Base-by-base conservation (phyloP, 2,797 vertebrate species). In the Gambusia yucatana region DNA sequence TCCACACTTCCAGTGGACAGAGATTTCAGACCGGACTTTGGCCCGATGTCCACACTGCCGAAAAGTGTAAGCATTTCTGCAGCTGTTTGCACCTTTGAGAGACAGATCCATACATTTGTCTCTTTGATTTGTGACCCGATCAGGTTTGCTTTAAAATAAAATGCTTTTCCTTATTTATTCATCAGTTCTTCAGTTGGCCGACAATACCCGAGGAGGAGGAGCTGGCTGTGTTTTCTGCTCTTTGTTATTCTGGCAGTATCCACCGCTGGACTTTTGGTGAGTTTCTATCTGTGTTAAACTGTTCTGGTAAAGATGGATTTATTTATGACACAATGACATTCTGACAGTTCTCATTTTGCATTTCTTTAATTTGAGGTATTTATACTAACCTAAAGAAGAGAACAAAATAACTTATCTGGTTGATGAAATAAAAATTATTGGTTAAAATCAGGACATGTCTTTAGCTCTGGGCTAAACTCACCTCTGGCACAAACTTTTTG, bases 1-100 rank as follows among this genome's bases (percentile, higher is more conserved):
- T 46, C 25, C 14, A 44, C 17, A 78, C 1, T 78, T 76, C 73
- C 80, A 97, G 97, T 97, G 97, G 97, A 97, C 96, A 0, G 97
- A 97, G 90, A 96, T 97, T 87, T 96, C 97, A 70, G 96, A 96
- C 89, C 92, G 96, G 80, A 97, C 96, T 4, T 88, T 98, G 92
- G 96, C 96, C 16, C 95, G 96, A 57, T 98, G 97, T 90, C 97
- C 97, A 1, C 97, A 97, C 93, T 98, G 97, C 93, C 91, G 96
- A 46, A 97, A 97, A 95, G 96, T 98, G 97, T 98, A 91, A 96
- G 97, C 93, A 41, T 76, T 41, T 67, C 13, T n/a, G 20, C 33
- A 3, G 0, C 5, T 59, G 13, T 76, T 3, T 63, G 22, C 72
- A 10, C 72, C 2, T 14, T 61, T 2, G 46, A 36, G 8, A n/a